These are phyloP conservation scores for Lordiphosa mommai DNA, from an alignment of 1,140 invertebrate species.

Conservation along the genomic window DNA sequence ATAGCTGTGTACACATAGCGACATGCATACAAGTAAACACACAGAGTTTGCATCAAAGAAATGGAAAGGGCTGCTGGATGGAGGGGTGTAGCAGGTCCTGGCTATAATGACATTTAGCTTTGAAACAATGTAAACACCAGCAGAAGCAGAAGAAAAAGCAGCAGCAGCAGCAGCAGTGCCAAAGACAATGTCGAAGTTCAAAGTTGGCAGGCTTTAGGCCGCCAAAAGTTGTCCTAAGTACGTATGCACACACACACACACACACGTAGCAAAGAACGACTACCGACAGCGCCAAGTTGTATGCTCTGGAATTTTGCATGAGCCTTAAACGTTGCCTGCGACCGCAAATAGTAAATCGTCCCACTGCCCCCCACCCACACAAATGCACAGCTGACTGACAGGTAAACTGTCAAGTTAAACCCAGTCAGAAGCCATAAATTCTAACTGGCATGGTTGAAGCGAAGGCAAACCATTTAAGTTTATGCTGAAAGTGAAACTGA, in stretches of 20 bases:
- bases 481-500: slow-evolving; percentile 40
- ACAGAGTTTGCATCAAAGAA: slow-evolving; percentile 58
- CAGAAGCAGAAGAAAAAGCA: slow-evolving; percentile 11
- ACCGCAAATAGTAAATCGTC: slow-evolving; percentile 60
- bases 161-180: slow-evolving; percentile 10
- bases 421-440: slow-evolving; percentile 65
- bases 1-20: slow-evolving; percentile 45
- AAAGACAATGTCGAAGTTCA: slow-evolving; percentile 62
- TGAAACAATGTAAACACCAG: slow-evolving; percentile 72
- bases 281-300: slow-evolving; percentile 30
- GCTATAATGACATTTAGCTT: slow-evolving; percentile 77
- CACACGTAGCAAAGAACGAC: not conserved
- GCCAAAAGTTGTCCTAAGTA: slow-evolving; percentile 64
- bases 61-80: not conserved
- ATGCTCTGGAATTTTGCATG: slow-evolving; percentile 68
- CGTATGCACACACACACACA: slow-evolving; percentile 29
- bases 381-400: slow-evolving; percentile 21
- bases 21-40: slow-evolving; percentile 65
- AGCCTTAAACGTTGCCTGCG: slow-evolving; percentile 43
- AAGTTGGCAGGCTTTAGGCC: slow-evolving; percentile 64
- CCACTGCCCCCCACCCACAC: slow-evolving; percentile 1
- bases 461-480: slow-evolving; percentile 23
- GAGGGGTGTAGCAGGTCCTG: slow-evolving; percentile 11
- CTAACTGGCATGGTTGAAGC: slow-evolving; percentile 18
- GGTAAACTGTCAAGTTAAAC: slow-evolving; percentile 64